Conservation (phyloP, 2,113 vertebrate species). For the Entomyzon cyanotis region DNA sequence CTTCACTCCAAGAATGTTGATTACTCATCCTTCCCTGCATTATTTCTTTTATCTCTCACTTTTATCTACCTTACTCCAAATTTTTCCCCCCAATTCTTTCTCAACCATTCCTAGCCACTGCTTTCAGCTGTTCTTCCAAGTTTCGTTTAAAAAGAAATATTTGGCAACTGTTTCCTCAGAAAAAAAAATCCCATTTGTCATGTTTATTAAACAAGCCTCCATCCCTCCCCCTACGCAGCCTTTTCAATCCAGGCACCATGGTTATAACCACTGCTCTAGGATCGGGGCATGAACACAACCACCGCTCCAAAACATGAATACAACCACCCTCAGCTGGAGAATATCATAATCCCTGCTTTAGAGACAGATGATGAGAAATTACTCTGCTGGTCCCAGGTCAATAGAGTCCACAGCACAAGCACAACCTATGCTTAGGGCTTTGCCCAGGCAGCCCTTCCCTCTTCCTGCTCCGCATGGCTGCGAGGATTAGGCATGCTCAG, state of each 20-base stretch:
- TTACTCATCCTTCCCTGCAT: constrained; percentile 74
- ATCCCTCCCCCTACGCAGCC: background rate
- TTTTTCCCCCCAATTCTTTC: background rate
- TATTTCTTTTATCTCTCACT: constrained; percentile 70
- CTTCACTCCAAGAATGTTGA: constrained; percentile 80
- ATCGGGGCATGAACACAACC: background rate
- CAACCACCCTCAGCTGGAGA: background rate
- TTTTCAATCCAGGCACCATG: background rate
- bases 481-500: background rate
- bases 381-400: background rate
- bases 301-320: background rate
- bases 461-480: background rate
- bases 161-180: background rate
- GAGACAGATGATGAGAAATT: background rate
- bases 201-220: background rate
- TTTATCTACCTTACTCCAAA: constrained; percentile 65
- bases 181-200: background rate
- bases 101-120: background rate
- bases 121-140: background rate
- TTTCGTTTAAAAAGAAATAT: background rate
- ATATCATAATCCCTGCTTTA: background rate
- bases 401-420: background rate
- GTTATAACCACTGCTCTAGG: background rate
- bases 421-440: background rate
- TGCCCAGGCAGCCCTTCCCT: constrained; percentile 44